Conservation (phyloP, 2,888 invertebrate species). For the Eristalis tenax region DNA sequence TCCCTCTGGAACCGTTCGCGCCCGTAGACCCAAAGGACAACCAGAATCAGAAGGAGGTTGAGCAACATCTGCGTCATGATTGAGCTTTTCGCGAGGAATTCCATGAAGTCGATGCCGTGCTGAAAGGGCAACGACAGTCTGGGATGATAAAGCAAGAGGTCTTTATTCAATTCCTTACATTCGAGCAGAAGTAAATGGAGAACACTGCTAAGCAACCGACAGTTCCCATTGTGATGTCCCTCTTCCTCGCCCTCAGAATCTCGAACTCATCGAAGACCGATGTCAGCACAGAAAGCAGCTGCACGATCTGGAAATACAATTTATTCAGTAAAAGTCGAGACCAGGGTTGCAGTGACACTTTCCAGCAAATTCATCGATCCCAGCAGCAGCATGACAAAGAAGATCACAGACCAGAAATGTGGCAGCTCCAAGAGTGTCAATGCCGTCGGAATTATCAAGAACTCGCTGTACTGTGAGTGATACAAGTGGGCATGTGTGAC, state of each 20-base stretch:
- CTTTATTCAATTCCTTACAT: constrained; percentile 34
- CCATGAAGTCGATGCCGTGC: constrained; percentile 75
- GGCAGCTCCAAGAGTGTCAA: constrained; percentile 38
- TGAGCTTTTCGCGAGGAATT: constrained; percentile 73
- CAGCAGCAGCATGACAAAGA: constrained; percentile 49
- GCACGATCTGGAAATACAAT: constrained; percentile 36
- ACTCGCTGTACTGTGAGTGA: constrained; percentile 30
- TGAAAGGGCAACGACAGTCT: constrained; percentile 38
- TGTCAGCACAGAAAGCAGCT: constrained; percentile 73
- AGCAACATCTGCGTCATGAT: constrained; percentile 87
- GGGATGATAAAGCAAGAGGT: neutral
- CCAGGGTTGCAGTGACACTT: neutral
- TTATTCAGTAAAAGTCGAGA: neutral
- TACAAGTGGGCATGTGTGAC: neutral
- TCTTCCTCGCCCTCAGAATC: constrained; percentile 74
- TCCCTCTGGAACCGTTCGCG: constrained; percentile 67
- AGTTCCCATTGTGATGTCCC: constrained; percentile 72
- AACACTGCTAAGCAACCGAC: constrained; percentile 71
- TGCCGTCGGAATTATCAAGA: constrained; percentile 23
- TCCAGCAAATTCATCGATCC: constrained; percentile 51
- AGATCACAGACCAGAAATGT: constrained; percentile 58
- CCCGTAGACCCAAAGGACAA: constrained; percentile 71
- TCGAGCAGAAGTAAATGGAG: constrained; percentile 76
- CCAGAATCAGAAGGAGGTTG: constrained; percentile 81
- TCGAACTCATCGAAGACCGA: constrained; percentile 79